Conservation (phyloP, 2,888 invertebrate species). For the Caenorhabditis uteleia region DNA sequence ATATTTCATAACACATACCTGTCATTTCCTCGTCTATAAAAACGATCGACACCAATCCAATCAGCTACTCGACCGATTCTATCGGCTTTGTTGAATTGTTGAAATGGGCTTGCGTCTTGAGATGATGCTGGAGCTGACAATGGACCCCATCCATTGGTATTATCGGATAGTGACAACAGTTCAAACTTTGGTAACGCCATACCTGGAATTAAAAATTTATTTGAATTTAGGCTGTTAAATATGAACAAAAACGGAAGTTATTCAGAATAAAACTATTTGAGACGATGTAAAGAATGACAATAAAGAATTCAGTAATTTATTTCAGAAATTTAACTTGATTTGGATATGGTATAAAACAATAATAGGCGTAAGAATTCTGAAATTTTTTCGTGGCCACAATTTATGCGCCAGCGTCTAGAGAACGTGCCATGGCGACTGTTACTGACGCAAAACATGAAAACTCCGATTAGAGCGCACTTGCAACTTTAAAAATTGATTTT, state of each 20-base stretch:
- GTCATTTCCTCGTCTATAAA: constrained; percentile 89
- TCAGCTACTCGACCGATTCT: constrained; percentile 93
- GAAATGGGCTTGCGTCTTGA: constrained; percentile 95
- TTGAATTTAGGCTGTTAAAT: not conserved
- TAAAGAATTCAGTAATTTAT: too few relatives aligned
- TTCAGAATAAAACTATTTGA: too few relatives aligned
- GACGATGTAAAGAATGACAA: too few relatives aligned
- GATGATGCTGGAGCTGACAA: constrained; percentile 68
- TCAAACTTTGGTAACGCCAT: constrained; percentile 45
- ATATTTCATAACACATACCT: constrained; percentile 21
- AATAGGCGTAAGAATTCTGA: too few relatives aligned
- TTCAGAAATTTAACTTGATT: too few relatives aligned
- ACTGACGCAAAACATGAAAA: not conserved
- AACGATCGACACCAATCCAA: constrained; percentile 85
- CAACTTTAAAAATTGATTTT: constrained; percentile 6
- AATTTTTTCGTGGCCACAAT: too few relatives aligned
- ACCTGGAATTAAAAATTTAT: constrained; percentile 16
- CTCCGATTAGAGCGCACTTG: not conserved
- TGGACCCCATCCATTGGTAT: constrained; percentile 51
- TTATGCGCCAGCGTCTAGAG: too few relatives aligned
- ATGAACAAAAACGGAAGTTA: constrained; percentile 6
- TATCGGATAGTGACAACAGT: constrained; percentile 34
- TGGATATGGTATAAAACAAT: too few relatives aligned
- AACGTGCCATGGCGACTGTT: too few relatives aligned
- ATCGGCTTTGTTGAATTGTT: constrained; percentile 95